phyloP scores from a whole-genome alignment of 30 jellyfish, hydroid and myxozoan species.

The Pelagia noctiluca region DNA sequence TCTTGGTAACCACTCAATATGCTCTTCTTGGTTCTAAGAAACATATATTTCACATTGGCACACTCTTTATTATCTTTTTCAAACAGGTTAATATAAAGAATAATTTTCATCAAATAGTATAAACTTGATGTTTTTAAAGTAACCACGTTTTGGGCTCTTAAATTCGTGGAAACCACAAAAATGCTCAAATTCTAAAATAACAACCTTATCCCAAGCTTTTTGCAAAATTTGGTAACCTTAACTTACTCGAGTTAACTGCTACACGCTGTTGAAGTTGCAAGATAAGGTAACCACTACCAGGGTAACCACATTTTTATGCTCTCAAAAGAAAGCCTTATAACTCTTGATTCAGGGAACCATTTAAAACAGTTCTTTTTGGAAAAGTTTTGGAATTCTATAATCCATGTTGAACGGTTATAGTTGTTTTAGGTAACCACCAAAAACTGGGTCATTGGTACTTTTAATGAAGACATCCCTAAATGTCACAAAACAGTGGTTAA shows the following conservation, averaged over 20 bases:
- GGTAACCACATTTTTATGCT: neutral
- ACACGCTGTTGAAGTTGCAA: slow-evolving; percentile 4
- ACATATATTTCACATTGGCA: neutral
- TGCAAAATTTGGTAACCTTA: neutral
- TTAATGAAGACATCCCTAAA: neutral
- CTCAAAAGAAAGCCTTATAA: neutral
- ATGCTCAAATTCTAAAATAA: neutral
- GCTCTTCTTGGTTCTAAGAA: slow-evolving; percentile 5
- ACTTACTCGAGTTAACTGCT: slow-evolving; percentile 5
- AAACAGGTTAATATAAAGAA: neutral
- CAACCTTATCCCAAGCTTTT: neutral
- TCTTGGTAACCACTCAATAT: slow-evolving; percentile 1
- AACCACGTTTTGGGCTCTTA: slow-evolving; percentile 6
- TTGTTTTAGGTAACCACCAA: neutral
- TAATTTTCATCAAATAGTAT: neutral
- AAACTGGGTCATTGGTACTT: neutral
- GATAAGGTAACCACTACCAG: neutral
- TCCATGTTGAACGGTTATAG: slow-evolving; percentile 2
- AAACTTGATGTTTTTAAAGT: neutral
- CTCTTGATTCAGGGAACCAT: slow-evolving; percentile 4
- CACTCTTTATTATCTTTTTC: neutral
- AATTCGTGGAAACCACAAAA: neutral
- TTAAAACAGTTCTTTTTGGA: neutral
- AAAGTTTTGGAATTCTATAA: neutral
- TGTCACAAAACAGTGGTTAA: slow-evolving; percentile 3